These are phyloP conservation scores for Psephotus haematonotus DNA, from an alignment of 2,113 vertebrate genomes.

Conservation along the genomic window DNA sequence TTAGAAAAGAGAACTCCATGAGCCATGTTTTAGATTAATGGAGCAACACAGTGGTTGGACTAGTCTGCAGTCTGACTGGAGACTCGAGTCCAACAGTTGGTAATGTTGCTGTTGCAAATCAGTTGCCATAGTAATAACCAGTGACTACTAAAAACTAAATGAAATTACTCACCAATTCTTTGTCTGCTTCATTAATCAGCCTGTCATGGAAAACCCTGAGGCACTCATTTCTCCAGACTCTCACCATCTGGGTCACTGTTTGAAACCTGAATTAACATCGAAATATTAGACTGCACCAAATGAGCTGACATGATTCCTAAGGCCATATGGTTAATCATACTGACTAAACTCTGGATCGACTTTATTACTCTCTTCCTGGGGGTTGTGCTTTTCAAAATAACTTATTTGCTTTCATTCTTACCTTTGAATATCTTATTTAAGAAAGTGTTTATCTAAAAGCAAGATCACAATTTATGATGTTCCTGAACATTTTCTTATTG, in stretches of 20 bases:
- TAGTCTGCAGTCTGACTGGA: not conserved
- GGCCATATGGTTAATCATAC: not conserved
- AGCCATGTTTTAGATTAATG: not conserved
- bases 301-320: not conserved
- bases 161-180: slow-evolving; percentile 80
- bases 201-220: slow-evolving; percentile 95
- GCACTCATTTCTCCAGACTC: slow-evolving; percentile 97
- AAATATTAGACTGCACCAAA: not conserved
- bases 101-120: not conserved
- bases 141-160: not conserved
- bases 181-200: slow-evolving; percentile 88
- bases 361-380: not conserved
- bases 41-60: not conserved
- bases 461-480: not conserved
- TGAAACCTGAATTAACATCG: slow-evolving; percentile 77
- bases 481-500: not conserved
- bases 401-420: not conserved
- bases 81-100: not conserved
- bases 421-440: not conserved
- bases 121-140: not conserved
- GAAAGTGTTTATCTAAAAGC: not conserved
- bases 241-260: slow-evolving; percentile 86
- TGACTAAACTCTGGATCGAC: not conserved
- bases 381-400: not conserved
- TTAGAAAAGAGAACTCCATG: not conserved